phyloP scores from a whole-genome alignment of 2,888 invertebrate genomes.

The Yponomeuta malinellus region DNA sequence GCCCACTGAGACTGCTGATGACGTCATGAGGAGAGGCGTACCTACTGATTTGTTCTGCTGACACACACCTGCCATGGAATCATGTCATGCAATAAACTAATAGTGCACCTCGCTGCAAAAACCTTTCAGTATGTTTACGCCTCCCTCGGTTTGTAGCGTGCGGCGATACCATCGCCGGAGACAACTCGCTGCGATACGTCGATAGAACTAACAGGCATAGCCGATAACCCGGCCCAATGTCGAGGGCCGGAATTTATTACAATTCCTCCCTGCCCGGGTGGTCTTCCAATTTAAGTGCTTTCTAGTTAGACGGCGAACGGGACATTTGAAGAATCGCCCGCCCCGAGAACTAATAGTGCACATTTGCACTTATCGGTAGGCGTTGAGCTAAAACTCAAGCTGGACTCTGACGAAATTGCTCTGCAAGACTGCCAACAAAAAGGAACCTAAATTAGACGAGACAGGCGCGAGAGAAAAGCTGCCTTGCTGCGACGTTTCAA shows the following conservation, averaged over 20 bases:
- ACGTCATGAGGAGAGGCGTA: too few species aligned
- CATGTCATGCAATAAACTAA: too few species aligned
- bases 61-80: too few species aligned
- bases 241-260: conserved; percentile 37
- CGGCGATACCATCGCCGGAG: conserved; percentile 27
- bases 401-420: conserved; percentile 44
- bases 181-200: conserved; percentile 31
- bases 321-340: conserved; percentile 27
- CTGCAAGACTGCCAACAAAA: conserved; percentile 44
- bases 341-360: conserved; percentile 3
- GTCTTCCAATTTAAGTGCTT: conserved; percentile 34
- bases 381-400: neutral
- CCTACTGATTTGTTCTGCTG: too few species aligned
- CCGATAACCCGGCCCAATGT: conserved; percentile 36
- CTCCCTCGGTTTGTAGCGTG: conserved; percentile 38
- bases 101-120: too few species aligned
- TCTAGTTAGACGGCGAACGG: conserved; percentile 11
- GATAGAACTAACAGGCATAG: conserved; percentile 42
- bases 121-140: neutral
- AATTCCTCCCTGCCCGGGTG: conserved; percentile 40
- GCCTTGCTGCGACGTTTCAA: conserved; percentile 32
- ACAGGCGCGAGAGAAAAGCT: conserved; percentile 28
- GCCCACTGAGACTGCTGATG: too few species aligned
- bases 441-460: conserved; percentile 37
- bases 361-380: conserved; percentile 11